These are phyloP conservation scores for Polydrusus cervinus DNA, from an alignment of 2,888 invertebrate species.

Conservation along the genomic window DNA sequence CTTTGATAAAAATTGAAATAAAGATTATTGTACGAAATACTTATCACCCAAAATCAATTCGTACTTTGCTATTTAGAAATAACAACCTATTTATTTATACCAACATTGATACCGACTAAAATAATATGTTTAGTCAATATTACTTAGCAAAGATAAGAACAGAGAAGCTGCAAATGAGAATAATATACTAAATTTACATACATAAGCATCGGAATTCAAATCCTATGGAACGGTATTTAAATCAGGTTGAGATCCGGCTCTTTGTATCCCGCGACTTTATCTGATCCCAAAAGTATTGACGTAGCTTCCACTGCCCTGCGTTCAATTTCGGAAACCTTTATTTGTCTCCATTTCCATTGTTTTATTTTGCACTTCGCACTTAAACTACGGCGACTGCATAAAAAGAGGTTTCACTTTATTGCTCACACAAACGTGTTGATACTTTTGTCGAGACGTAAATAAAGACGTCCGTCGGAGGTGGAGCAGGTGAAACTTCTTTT, in stretches of 20 bases:
- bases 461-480: not conserved
- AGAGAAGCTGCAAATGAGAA: constrained; percentile 16
- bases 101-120: not conserved
- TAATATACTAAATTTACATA: constrained; percentile 8
- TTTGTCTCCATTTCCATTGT: constrained; percentile 47
- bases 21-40: no score
- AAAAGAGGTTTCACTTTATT: constrained; percentile 13
- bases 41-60: no score
- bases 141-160: not conserved
- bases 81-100: no score
- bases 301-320: constrained; percentile 31
- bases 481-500: constrained; percentile 5
- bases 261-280: constrained; percentile 40
- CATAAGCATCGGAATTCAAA: constrained; percentile 6
- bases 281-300: constrained; percentile 41
- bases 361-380: constrained; percentile 40
- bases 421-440: constrained; percentile 11
- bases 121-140: constrained; percentile 4
- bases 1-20: no score
- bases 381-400: constrained; percentile 20
- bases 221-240: constrained; percentile 35
- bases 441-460: constrained; percentile 15
- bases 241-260: constrained; percentile 34
- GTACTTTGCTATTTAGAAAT: no score
- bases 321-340: constrained; percentile 37